phyloP scores from a whole-genome alignment of 2,113 vertebrate genomes.

The Podarcis cretensis region DNA sequence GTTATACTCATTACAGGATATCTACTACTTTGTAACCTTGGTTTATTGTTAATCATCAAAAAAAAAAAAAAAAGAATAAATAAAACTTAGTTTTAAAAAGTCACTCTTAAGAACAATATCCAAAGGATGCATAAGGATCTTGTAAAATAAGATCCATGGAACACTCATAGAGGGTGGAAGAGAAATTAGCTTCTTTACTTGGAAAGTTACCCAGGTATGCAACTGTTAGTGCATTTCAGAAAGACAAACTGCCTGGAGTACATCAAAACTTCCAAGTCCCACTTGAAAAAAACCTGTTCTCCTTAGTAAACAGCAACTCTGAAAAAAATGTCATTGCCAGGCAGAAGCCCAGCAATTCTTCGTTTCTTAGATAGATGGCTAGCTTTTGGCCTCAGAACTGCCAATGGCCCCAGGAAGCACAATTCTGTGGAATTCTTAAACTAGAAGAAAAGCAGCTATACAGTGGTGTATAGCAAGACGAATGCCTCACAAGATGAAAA shows the following conservation, averaged over 20 bases:
- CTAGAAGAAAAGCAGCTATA: not conserved
- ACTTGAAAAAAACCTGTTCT: not conserved
- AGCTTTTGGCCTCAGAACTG: not conserved
- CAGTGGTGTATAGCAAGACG: too few relatives aligned
- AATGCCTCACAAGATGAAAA: too few relatives aligned
- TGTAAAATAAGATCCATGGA: conserved; percentile 42
- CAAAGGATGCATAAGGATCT: conserved; percentile 39
- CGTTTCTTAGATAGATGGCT: not conserved
- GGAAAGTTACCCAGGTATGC: conserved; percentile 14
- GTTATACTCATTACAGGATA: conserved; percentile 50
- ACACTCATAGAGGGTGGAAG: conserved; percentile 37
- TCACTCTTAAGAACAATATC: conserved; percentile 1
- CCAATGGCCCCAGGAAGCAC: not conserved
- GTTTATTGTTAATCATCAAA: conserved; percentile 36
- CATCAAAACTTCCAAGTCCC: conserved; percentile 44
- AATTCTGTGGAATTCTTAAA: not conserved
- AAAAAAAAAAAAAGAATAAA: conserved; percentile 45
- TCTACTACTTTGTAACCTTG: conserved; percentile 12
- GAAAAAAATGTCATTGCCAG: not conserved
- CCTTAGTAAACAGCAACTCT: not conserved
- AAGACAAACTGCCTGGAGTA: conserved; percentile 24
- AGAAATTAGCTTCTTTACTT: conserved; percentile 3
- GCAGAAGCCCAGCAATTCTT: not conserved
- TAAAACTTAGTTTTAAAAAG: conserved; percentile 30
- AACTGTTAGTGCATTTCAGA: conserved; percentile 16